Evolutionary conservation across 1,140 invertebrate species (phyloP), one percentile per base, ranked within the genome.

Genomic region (Drosophila rhopaloa): DNA sequence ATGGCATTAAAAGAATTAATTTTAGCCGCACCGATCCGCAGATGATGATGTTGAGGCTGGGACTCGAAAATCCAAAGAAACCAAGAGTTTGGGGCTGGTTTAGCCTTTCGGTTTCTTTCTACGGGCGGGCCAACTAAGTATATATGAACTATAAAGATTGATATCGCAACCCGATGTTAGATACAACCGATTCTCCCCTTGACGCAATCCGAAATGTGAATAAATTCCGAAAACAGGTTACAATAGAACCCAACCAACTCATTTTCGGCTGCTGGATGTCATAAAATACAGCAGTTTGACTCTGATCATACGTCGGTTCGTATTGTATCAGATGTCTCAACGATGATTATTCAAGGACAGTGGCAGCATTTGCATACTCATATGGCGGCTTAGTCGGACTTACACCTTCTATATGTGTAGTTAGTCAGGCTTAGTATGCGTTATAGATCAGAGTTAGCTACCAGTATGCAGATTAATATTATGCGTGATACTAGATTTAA

Each of bases 111-210:
- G 82, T 82, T 86, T 86, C 82, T 57, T 43, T 68, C 50, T 43
- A 50, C 75, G 61, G 48, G 53, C 27, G 14, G n/a, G 32, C 51
- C 51, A 51, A 62, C 44, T 51, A 38, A 41, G 11, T 66, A 38
- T 54, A 40, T 74, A 40, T 83, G 82, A 82, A 76, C 79, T 70
- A 88, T 82, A 83, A 86, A 88, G 83, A 88, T 88, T 85, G 84
- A 88, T 88, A 88, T 88, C 84, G 54, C 67, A 32, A 46, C 44
- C 50, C 53, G 73, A 67, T 79, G 68, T 44, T 66, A 53, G 77
- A 70, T 66, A 50, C 37, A 11, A 35, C 32, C 27, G 51, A 19
- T 58, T 29, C 37, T 51, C 35, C 46, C 13, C 75, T 88, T 88
- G 75, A 88, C 83, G 83, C 67, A 66, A 82, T 46, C 6, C 24